Conservation (phyloP, 2,888 invertebrate species). For the Yponomeuta cagnagella region DNA sequence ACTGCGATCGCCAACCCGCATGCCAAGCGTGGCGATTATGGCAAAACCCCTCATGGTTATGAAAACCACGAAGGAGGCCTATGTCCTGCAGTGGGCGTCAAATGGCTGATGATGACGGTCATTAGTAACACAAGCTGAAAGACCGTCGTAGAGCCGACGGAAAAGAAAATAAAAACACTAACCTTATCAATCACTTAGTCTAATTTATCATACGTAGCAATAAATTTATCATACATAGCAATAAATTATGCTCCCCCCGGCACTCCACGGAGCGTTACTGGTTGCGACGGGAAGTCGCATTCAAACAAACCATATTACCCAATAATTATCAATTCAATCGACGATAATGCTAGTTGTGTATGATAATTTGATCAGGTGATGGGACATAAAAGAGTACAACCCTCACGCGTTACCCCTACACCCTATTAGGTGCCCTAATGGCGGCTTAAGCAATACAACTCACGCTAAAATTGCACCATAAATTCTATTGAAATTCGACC, state of each 20-base stretch:
- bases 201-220: constrained; percentile 61
- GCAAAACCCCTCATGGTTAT: no score
- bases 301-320: constrained; percentile 67
- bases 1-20: no score
- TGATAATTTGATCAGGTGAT: constrained; percentile 22
- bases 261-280: constrained; percentile 33
- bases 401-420: constrained; percentile 24
- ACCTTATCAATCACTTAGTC: constrained; percentile 47
- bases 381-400: constrained; percentile 17
- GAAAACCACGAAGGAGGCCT: no score
- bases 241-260: constrained; percentile 59
- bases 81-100: no score
- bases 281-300: constrained; percentile 45
- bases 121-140: not conserved
- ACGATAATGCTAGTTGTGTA: constrained; percentile 44
- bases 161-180: constrained; percentile 28
- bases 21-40: no score
- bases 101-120: no score
- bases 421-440: constrained; percentile 60
- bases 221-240: constrained; percentile 64
- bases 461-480: constrained; percentile 48
- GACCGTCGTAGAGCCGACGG: not conserved
- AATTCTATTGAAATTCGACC: constrained; percentile 54
- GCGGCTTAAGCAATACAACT: constrained; percentile 57
- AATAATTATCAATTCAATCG: constrained; percentile 57